Evolutionary conservation across 2,888 invertebrate species (phyloP), one percentile per base, ranked within the genome.

Genomic region (Andrena fulva): DNA sequence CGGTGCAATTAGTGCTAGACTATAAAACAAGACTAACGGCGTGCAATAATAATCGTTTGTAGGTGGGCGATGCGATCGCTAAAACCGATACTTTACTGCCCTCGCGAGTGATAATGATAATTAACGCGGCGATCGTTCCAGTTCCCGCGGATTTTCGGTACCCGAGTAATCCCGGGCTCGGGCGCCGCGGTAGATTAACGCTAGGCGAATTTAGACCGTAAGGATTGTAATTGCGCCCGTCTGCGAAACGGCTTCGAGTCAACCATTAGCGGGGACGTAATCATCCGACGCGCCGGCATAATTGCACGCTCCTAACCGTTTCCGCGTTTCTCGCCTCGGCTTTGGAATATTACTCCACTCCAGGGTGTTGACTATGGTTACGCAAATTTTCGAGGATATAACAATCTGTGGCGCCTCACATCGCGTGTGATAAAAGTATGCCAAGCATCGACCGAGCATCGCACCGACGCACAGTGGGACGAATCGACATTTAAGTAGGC

Each of bases 271-370:
- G 20, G 16, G 12, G 66, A 64, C 48, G 73, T 52, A 73, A 52
- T 66, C 73, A 50, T 33, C 50, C 64, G 56, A 60, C 59, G 64
- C 56, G 50, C 42, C 42, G 59, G 54, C 24, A 56, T 77, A 77
- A 77, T 77, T 60, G 10, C 48, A 12, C 5, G 1, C 56, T 27
- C 56, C 1, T 33, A 20, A 73, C n/a, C 12, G 50, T 73, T 77
- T 66, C 74, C 74, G 67, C 60, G 27, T 67, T 74, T 24, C 50
- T n/a, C 24, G 12, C 20, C 29, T 20, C 20, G 35, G 16, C 12
- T 66, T 50, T 33, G 12, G n/a, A 29, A 3, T 16, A 20, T 56
- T 48, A 29, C n/a, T 27, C 2, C 33, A 60, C n/a, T 3, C 5
- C 24, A 29, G 31, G 5, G 52, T 50, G 62, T 27, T 24, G 59